A percentile compares a stretch with the other conserved stretches of the same genome.
These are phyloP conservation scores for Anguilla rostrata DNA, from an alignment of 2,113 vertebrate species.

Conservation along the genomic window DNA sequence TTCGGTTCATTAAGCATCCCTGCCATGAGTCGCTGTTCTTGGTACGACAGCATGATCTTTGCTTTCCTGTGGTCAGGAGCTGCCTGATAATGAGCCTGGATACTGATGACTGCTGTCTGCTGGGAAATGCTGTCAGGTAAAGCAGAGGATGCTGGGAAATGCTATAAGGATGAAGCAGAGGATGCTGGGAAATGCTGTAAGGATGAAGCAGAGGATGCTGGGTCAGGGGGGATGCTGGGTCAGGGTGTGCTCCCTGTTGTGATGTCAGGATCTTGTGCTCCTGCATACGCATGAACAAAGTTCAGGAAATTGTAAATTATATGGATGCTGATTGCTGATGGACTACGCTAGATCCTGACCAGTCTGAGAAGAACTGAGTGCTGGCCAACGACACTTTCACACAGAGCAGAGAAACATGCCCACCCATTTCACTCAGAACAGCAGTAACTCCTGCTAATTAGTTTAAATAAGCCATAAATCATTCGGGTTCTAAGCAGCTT, in stretches of 20 bases:
- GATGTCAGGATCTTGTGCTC: not conserved
- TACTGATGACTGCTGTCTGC: not conserved
- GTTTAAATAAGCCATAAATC: too few species aligned
- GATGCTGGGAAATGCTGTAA: not conserved
- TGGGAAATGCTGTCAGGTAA: not conserved
- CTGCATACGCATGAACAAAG: not conserved
- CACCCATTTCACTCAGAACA: too few species aligned
- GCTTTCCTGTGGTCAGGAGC: not conserved
- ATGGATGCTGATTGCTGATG: too few species aligned
- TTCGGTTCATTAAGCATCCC: not conserved
- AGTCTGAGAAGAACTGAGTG: too few species aligned
- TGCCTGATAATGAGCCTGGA: not conserved
- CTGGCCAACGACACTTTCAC: too few species aligned
- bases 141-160: not conserved
- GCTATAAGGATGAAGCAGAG: not conserved
- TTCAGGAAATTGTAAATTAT: not conserved
- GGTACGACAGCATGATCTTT: not conserved
- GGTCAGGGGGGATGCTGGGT: too few species aligned
- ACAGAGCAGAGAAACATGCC: too few species aligned
- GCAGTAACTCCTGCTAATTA: too few species aligned
- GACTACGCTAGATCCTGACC: too few species aligned
- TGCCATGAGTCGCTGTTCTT: not conserved
- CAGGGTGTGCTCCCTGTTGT: not conserved
- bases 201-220: not conserved
- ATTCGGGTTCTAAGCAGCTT: too few species aligned